Evolutionary conservation across 1,140 invertebrate genomes (phyloP).

Genomic region (Drosophila cardini): DNA sequence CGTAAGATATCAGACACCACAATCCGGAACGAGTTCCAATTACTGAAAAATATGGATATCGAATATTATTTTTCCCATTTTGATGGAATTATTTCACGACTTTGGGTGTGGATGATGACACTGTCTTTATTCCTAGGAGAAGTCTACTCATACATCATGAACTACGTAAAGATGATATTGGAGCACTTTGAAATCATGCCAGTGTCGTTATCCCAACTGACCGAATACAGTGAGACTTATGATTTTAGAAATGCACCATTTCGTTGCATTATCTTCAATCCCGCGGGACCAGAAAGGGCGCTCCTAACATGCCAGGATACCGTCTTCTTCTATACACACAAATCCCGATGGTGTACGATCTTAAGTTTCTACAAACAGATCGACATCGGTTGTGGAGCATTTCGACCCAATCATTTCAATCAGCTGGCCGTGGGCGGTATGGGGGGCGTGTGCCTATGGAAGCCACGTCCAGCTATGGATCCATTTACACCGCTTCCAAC

Average conservation of each 20-base stretch:
- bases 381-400: not conserved
- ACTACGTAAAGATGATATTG: too few relatives aligned
- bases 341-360: not conserved
- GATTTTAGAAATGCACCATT: not conserved
- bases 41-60: too few relatives aligned
- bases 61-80: too few relatives aligned
- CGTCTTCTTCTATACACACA: not conserved
- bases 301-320: not conserved
- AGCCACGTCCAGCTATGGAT: not conserved
- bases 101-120: too few relatives aligned
- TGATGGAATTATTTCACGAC: too few relatives aligned
- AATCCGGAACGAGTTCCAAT: too few relatives aligned
- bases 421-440: not conserved
- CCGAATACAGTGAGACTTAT: not conserved
- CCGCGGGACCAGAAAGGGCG: not conserved
- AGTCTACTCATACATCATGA: too few relatives aligned
- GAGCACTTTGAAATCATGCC: too few relatives aligned
- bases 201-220: too few relatives aligned
- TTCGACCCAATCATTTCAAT: not conserved
- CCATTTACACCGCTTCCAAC: not conserved
- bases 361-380: not conserved
- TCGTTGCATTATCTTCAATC: not conserved
- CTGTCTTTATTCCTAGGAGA: too few relatives aligned
- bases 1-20: too few relatives aligned
- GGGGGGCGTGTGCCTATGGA: not conserved